Evolutionary conservation across 2,888 invertebrate genomes (phyloP), one percentile per base, ranked within the genome.

Genomic region (Coelinius sp.): DNA sequence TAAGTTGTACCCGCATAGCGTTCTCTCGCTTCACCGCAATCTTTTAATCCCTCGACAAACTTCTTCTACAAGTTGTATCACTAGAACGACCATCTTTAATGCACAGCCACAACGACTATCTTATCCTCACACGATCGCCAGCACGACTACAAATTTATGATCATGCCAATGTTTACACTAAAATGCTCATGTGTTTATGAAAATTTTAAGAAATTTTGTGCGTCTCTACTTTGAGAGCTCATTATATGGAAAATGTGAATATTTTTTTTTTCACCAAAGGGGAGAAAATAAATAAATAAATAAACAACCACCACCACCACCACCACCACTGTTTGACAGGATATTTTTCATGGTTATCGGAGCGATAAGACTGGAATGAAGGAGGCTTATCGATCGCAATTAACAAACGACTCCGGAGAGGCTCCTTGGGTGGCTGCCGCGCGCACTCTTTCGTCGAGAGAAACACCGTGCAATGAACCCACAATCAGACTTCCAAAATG

Each of bases 341-440:
- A 70, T 70, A 56, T 70, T 70, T 69, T 70, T 70, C 63, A 70
- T 70, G 63, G 69, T 64, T 70, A 70, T 70, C 69, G 63, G 25
- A 63, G 52, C 63, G 69, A 70, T 70, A 70, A 70, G 69, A 31
- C 31, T 53, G 70, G 64, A 64, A 64, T 64, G 70, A 70, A 70
- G 64, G 64, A 66, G 65, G 59, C 75, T 77, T 82, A 82, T 83
- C 83, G 80, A 78, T 76, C 77, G 82, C 82, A 84, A 84, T 84
- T 84, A 85, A 84, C 84, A 82, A 82, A 82, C 79, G 65, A 56
- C 56, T 66, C 56, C 59, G 65, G 44, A 46, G 66, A 66, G 27
- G 65, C 65, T 66, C 56, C 65, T 65, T 66, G 66, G 66, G 70
- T 71, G 70, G 65, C 66, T 66, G 46, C 53, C 35, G 63, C 35